Evolutionary conservation across 2,888 invertebrate species (phyloP).

Genomic region (Trichopria drosophilae): DNA sequence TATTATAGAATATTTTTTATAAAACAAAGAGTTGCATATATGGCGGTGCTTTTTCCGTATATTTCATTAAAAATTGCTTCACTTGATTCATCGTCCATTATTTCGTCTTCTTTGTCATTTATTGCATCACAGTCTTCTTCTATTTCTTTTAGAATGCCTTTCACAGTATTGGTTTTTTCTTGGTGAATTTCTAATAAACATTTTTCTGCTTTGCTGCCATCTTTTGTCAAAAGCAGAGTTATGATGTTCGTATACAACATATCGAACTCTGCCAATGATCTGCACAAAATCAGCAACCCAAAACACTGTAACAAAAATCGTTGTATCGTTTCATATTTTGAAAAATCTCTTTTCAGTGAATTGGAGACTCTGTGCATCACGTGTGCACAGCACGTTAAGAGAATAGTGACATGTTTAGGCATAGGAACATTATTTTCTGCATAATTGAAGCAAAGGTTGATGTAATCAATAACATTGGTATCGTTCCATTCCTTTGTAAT

Average conservation of each 20-base stretch:
- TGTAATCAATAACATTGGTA: slow-evolving; percentile 21
- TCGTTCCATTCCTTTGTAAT: slow-evolving; percentile 19
- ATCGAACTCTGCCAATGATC: slow-evolving; percentile 15
- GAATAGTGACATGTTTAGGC: slow-evolving; percentile 7
- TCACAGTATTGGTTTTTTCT: not conserved
- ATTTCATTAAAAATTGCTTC: too few relatives aligned
- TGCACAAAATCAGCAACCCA: slow-evolving; percentile 18
- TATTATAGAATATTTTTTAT: not conserved
- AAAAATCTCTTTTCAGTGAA: slow-evolving; percentile 10
- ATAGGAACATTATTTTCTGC: not conserved
- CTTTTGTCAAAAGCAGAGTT: slow-evolving; percentile 3
- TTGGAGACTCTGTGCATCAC: slow-evolving; percentile 23
- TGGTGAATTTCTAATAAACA: slow-evolving; percentile 1
- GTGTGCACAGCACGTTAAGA: slow-evolving; percentile 29
- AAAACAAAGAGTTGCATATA: slow-evolving; percentile 25
- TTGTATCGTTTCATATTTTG: slow-evolving; percentile 11
- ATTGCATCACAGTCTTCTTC: slow-evolving; percentile 1
- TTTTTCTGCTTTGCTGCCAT: not conserved
- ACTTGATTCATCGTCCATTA: too few relatives aligned
- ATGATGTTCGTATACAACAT: slow-evolving; percentile 18
- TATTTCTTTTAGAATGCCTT: not conserved
- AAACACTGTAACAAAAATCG: slow-evolving; percentile 26
- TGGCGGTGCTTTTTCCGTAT: not conserved
- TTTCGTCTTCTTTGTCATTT: slow-evolving; percentile 4
- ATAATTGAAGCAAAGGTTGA: slow-evolving; percentile 23